These are phyloP conservation scores for Ramazzottius varieornatus DNA, from an alignment of 2,888 invertebrate species.

Conservation along the genomic window DNA sequence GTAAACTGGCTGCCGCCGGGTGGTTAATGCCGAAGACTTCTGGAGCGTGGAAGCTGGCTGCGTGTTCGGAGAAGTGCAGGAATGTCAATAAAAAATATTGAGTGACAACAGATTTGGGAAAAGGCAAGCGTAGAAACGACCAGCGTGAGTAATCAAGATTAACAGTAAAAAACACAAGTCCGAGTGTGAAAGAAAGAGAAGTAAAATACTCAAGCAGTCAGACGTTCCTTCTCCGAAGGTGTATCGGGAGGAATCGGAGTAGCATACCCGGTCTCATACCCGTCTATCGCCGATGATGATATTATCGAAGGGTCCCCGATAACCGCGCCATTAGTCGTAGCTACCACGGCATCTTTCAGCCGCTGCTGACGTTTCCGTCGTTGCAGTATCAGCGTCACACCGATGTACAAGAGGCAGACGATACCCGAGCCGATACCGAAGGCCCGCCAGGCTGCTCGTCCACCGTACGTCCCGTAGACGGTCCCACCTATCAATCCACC, in stretches of 20 bases:
- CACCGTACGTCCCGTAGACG: slow-evolving; percentile 4
- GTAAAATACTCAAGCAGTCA: background rate
- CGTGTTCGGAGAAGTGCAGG: background rate
- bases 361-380: background rate
- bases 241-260: background rate
- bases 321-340: background rate
- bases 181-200: background rate
- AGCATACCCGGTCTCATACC: background rate
- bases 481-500: slow-evolving; percentile 5
- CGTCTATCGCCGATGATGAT: background rate
- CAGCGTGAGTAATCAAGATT: too few species aligned
- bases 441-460: background rate
- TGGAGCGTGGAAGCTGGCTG: too few species aligned
- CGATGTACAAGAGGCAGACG: background rate
- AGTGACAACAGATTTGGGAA: background rate
- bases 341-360: background rate
- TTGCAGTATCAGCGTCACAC: background rate
- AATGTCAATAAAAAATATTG: background rate
- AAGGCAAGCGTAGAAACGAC: background rate
- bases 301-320: background rate
- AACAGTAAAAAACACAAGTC: background rate
- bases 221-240: background rate
- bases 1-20: too few species aligned
- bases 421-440: slow-evolving; percentile 5
- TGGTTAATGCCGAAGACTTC: too few species aligned